These are phyloP conservation scores for Sisyra terminalis DNA, from an alignment of 2,888 invertebrate species.

Conservation along the genomic window DNA sequence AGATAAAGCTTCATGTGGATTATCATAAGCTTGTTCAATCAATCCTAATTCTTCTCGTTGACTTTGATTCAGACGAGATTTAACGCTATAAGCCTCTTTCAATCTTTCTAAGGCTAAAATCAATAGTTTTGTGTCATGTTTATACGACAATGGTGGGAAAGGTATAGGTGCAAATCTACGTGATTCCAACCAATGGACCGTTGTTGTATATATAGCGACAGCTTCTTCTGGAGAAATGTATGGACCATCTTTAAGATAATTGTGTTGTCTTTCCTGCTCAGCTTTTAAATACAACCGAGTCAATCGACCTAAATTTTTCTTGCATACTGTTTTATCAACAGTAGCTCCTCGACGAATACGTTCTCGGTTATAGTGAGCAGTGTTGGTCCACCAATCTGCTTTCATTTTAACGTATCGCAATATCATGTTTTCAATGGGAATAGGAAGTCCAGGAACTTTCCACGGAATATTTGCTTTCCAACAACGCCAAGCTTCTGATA, in stretches of 20 bases:
- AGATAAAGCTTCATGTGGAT: constrained; percentile 97
- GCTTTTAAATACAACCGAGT: constrained; percentile 93
- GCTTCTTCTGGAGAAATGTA: constrained; percentile 99
- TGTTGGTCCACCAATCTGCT: constrained; percentile 99
- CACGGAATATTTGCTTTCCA: constrained; percentile 99
- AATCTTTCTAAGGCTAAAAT: constrained; percentile 91
- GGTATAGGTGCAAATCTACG: constrained; percentile 97
- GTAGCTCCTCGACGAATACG: constrained; percentile 98
- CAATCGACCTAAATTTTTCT: constrained; percentile 97
- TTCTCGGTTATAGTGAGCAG: constrained; percentile 98
- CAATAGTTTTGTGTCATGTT: constrained; percentile 96
- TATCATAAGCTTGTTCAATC: constrained; percentile 99
- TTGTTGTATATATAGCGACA: constrained; percentile 98
- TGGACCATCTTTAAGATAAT: constrained; percentile 98
- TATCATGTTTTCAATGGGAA: constrained; percentile 99
- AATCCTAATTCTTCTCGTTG: constrained; percentile 96
- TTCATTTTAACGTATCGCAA: constrained; percentile 99
- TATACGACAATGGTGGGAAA: constrained; percentile 97
- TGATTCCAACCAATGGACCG: constrained; percentile 99
- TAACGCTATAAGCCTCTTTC: constrained; percentile 96
- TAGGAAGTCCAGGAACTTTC: constrained; percentile 98
- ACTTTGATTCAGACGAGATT: constrained; percentile 93
- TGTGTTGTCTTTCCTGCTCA: constrained; percentile 98
- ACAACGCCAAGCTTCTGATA: constrained; percentile 98
- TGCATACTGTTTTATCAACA: constrained; percentile 99